These are phyloP conservation scores for Anas platyrhynchos DNA, from an alignment of 2,113 vertebrate genomes.

Conservation along the genomic window DNA sequence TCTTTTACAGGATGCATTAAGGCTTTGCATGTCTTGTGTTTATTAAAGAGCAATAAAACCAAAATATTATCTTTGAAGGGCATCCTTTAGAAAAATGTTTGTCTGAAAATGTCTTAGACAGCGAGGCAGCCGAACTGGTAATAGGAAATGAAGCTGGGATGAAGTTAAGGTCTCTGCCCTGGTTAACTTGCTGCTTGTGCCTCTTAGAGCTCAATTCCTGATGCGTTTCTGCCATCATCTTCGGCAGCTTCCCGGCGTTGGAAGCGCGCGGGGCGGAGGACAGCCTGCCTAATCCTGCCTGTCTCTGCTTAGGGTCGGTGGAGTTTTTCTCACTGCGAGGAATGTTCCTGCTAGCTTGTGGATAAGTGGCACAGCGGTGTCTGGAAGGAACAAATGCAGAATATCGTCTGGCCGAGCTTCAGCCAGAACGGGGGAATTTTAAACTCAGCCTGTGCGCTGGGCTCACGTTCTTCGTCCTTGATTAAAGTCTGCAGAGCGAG, in stretches of 20 bases:
- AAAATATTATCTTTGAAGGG: constrained; percentile 49
- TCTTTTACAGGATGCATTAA: constrained; percentile 58
- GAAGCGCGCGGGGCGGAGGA: not conserved
- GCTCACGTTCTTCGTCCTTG: not conserved
- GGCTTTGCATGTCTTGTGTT: constrained; percentile 19
- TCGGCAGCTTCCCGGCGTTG: not conserved
- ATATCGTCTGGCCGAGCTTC: not conserved
- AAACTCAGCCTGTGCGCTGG: not conserved
- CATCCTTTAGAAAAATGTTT: constrained; percentile 44
- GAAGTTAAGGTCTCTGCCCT: not conserved
- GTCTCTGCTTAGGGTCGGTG: not conserved
- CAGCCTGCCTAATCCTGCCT: not conserved
- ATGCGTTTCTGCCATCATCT: not conserved
- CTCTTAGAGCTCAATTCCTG: not conserved
- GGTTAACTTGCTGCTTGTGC: not conserved
- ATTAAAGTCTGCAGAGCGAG: not conserved
- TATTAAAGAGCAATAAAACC: constrained; percentile 43
- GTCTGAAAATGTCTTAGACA: constrained; percentile 10
- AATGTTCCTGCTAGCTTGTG: not conserved
- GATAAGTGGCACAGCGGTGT: not conserved
- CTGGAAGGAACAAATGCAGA: not conserved
- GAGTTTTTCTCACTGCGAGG: not conserved
- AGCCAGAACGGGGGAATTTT: accelerated
- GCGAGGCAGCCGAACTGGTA: not conserved
- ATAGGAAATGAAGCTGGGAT: not conserved